These are phyloP conservation scores for Lindbergichthys nudifrons DNA, from an alignment of 2,797 vertebrate genomes.

Conservation along the genomic window DNA sequence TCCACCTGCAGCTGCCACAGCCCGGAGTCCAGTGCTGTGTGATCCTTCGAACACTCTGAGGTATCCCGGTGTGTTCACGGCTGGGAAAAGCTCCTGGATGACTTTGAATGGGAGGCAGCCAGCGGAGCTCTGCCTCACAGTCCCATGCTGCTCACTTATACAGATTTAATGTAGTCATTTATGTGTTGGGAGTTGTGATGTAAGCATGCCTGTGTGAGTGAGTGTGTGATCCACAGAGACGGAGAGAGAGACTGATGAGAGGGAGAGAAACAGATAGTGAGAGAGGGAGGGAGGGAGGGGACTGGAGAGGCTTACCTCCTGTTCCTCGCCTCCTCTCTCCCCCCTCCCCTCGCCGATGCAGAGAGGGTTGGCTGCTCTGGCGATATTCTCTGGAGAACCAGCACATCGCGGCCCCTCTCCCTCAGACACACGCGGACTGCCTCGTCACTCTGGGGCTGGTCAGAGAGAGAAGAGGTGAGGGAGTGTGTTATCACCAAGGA, in stretches of 20 bases:
- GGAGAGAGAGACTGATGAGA: slow-evolving; percentile 64
- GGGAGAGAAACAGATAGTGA: slow-evolving; percentile 47
- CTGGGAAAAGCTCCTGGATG: slow-evolving; percentile 48
- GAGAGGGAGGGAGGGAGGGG: slow-evolving; percentile 42
- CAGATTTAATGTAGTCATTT: slow-evolving; percentile 57
- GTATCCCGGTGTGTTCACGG: slow-evolving; percentile 43
- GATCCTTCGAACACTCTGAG: slow-evolving; percentile 33
- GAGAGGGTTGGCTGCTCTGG: slow-evolving; percentile 87
- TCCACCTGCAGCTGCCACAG: slow-evolving; percentile 58
- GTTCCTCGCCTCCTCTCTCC: slow-evolving; percentile 81
- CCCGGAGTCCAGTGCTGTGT: slow-evolving; percentile 47
- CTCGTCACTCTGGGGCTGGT: slow-evolving; percentile 86
- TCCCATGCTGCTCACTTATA: slow-evolving; percentile 68
- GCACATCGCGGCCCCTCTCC: slow-evolving; percentile 88
- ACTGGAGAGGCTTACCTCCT: slow-evolving; percentile 88
- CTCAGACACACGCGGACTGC: slow-evolving; percentile 86
- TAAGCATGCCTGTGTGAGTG: slow-evolving; percentile 60
- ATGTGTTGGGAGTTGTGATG: slow-evolving; percentile 81
- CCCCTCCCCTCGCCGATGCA: slow-evolving; percentile 80
- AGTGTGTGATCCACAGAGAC: slow-evolving; percentile 67
- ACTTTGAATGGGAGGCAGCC: slow-evolving; percentile 56
- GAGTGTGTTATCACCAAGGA: slow-evolving; percentile 80
- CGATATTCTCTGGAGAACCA: slow-evolving; percentile 92
- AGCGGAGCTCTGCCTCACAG: slow-evolving; percentile 69
- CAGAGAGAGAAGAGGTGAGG: slow-evolving; percentile 40